Evolutionary conservation across 1,140 invertebrate species (phyloP).

Genomic region (Pinna nobilis): DNA sequence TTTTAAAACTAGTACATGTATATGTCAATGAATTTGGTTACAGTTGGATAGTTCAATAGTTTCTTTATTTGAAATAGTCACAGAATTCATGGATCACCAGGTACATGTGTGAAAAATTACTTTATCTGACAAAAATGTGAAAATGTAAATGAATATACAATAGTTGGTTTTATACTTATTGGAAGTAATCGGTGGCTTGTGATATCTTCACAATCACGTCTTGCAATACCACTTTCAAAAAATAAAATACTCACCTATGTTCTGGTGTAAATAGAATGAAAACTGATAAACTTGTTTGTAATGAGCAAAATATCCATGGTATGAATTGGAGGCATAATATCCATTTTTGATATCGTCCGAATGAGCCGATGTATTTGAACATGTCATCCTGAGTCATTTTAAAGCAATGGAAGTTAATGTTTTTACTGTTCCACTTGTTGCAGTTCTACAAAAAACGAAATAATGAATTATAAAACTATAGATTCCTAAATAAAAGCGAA

Average conservation of each 20-base stretch:
- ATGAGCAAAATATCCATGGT: conserved; percentile 26
- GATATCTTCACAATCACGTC: no score
- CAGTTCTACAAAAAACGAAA: not conserved
- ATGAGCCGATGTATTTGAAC: conserved; percentile 88
- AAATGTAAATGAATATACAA: not conserved
- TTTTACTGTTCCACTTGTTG: not conserved
- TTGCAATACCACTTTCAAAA: not conserved
- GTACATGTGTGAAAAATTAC: not conserved
- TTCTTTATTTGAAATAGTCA: no score
- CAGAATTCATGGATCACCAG: no score
- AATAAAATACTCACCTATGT: conserved; percentile 41
- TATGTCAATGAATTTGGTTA: no score
- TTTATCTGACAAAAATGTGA: not conserved
- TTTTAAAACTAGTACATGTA: no score
- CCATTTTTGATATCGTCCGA: conserved; percentile 90
- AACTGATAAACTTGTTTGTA: conserved; percentile 39
- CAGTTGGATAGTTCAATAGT: no score
- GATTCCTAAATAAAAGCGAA: no score
- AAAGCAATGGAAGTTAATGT: not conserved
- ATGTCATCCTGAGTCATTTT: conserved; percentile 90
- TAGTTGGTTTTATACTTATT: no score
- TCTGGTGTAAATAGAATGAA: conserved; percentile 71
- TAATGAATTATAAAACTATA: no score
- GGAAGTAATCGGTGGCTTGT: no score
- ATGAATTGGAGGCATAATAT: conserved; percentile 81